Conservation (phyloP, 2,888 invertebrate genomes). For the Hirtodrosophila alboralis region DNA sequence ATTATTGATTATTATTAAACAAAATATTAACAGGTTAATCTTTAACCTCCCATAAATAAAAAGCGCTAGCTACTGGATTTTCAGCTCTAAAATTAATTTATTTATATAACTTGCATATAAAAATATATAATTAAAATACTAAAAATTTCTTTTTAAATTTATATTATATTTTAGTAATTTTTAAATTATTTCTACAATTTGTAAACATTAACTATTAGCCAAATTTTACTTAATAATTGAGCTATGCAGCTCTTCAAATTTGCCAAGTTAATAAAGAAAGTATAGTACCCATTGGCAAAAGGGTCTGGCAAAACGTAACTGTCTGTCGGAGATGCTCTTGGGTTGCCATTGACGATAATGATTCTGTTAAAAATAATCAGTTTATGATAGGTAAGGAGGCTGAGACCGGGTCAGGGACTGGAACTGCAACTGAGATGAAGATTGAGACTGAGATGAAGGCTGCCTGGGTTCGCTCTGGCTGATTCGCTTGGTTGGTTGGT, state of each 20-base stretch:
- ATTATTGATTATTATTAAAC: too few relatives aligned
- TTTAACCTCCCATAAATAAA: too few relatives aligned
- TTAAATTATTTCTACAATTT: too few relatives aligned
- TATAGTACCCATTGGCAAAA: conserved; percentile 1
- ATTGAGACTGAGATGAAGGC: conserved; percentile 21
- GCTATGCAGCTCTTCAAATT: background rate
- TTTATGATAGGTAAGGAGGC: conserved; percentile 66
- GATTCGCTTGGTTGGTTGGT: conserved; percentile 37
- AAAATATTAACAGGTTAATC: too few relatives aligned
- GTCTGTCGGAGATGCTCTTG: conserved; percentile 44
- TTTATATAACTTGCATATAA: too few relatives aligned
- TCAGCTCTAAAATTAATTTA: too few relatives aligned
- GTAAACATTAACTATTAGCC: conserved; percentile 1
- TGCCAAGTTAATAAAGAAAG: background rate
- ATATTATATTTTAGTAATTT: too few relatives aligned
- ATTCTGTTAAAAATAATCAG: conserved; percentile 80
- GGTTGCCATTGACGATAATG: conserved; percentile 66
- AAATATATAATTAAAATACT: too few relatives aligned
- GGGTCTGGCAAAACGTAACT: conserved; percentile 13
- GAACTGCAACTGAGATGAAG: conserved; percentile 20
- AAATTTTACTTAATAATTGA: background rate
- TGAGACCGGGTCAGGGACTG: conserved; percentile 8
- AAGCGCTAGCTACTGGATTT: too few relatives aligned
- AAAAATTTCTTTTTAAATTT: too few relatives aligned
- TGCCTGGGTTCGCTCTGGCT: conserved; percentile 17